Base-by-base conservation (phyloP, 2,888 invertebrate species). In the Ypsolopha sequella region DNA sequence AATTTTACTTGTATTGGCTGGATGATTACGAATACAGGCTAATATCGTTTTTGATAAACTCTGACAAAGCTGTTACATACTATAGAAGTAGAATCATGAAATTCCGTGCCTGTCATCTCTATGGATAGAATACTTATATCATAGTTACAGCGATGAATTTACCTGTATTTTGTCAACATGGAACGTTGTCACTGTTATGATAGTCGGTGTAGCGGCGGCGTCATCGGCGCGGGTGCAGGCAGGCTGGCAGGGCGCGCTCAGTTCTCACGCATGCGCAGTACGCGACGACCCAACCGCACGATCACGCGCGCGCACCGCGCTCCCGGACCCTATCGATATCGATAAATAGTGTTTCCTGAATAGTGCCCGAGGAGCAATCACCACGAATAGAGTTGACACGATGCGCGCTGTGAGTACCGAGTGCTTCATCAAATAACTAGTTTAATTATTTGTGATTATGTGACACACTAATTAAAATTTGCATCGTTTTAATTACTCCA, bases 321-420 rank as follows among this genome's bases (percentile, higher is more conserved):
- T 34, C 43, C 44, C 24, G 24, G 33, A 24, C 8, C 39, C 24
- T 11, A 11, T 41, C 49, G 49, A 33, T 33, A 41, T 50, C 41
- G n/a, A 48, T 50, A 48, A 51, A 46, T 53, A 36, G 50, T 53
- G 51, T 41, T 47, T n/a, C 39, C 13, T 53, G 56, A 54, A 52
- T 54, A 60, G 65, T 67, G 64, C 50, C 43, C 52, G 53, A 58
- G 61, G 60, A 61, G 57, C 54, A 53, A 53, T 51, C 51, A 52
- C 45, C 55, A 56, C 60, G 57, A 60, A 61, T 60, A 67, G 62
- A 61, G 60, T 63, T 64, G 65, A 65, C 78, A 80, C 58, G 60
- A 82, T 84, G 80, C 77, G 75, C 65, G 66, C 66, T 68, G 84
- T 84, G 70, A 79, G 84, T 85, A 76, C 60, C 55, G 24, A 59